Percentiles rank a stretch among this genome's conserved stretches.
Evolutionary conservation across 2,888 invertebrate genomes (phyloP).

Genomic region (Eristalis tenax): DNA sequence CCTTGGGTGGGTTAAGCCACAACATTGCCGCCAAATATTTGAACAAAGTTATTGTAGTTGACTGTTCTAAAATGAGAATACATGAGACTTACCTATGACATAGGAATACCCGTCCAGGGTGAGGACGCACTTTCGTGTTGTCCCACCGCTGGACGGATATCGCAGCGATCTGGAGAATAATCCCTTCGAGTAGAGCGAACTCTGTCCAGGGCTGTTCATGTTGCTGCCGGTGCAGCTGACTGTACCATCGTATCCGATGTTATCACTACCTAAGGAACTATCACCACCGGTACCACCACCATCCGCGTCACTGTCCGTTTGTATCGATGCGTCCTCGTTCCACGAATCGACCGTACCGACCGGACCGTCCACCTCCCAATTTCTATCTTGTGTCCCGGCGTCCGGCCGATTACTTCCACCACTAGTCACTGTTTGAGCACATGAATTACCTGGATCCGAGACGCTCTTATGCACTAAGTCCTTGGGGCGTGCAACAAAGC

Average conservation of each 20-base stretch:
- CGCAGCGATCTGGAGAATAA: constrained; percentile 77
- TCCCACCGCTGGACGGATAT: constrained; percentile 82
- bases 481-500: constrained; percentile 81
- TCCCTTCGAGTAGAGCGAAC: constrained; percentile 73
- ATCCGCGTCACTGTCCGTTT: constrained; percentile 75
- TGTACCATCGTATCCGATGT: constrained; percentile 50
- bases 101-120: constrained; percentile 93
- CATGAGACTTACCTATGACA: constrained; percentile 88
- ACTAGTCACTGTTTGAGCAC: constrained; percentile 25
- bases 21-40: no score
- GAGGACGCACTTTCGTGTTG: constrained; percentile 89
- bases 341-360: constrained; percentile 51
- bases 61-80: not conserved
- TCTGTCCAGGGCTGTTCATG: constrained; percentile 76
- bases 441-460: constrained; percentile 83
- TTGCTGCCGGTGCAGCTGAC: constrained; percentile 75
- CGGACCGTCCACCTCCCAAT: constrained; percentile 63
- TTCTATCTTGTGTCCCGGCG: constrained; percentile 4
- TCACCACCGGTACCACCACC: constrained; percentile 71
- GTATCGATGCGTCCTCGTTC: constrained; percentile 64
- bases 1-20: no score
- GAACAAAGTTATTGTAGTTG: no score
- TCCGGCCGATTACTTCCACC: constrained; percentile 35
- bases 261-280: constrained; percentile 64
- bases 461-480: constrained; percentile 87